Evolutionary conservation across 1,140 invertebrate species (phyloP).

Genomic region (Linepithema humile): DNA sequence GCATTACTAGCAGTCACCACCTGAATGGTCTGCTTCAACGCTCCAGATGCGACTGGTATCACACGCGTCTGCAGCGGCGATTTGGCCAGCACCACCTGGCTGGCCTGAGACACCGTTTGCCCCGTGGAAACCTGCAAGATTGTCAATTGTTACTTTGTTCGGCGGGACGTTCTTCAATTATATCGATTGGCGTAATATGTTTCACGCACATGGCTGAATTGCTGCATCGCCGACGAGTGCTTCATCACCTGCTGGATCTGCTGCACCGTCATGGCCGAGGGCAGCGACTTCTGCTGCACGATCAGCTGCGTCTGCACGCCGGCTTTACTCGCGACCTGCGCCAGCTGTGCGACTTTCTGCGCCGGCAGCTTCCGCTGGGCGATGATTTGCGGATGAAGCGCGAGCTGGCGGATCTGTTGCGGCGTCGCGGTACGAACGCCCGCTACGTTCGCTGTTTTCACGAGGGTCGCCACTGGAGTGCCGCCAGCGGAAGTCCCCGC

Average conservation of each 20-base stretch:
- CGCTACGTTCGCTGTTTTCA: conserved; percentile 85
- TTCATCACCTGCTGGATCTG: conserved; percentile 92
- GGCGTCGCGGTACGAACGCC: conserved; percentile 85
- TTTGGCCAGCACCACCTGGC: conserved; percentile 81
- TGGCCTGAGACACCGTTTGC: conserved; percentile 77
- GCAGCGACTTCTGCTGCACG: conserved; percentile 87
- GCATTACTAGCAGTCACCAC: conserved; percentile 82
- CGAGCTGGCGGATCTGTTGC: conserved; percentile 88
- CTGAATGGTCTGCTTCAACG: conserved; percentile 86
- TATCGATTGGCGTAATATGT: background rate
- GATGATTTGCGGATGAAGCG: conserved; percentile 88
- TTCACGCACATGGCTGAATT: conserved; percentile 83
- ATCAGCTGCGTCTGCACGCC: conserved; percentile 87
- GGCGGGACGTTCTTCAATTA: no score
- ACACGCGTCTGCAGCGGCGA: conserved; percentile 83
- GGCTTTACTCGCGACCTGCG: conserved; percentile 84
- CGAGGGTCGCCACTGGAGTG: conserved; percentile 85
- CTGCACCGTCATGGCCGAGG: conserved; percentile 89
- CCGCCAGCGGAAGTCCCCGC: conserved; percentile 79
- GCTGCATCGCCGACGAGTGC: conserved; percentile 85
- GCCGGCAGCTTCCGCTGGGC: conserved; percentile 86
- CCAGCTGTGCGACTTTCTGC: conserved; percentile 87
- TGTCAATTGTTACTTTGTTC: no score
- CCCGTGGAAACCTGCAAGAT: conserved; percentile 79
- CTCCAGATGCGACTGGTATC: conserved; percentile 83